Evolutionary conservation across 2,797 vertebrate species (phyloP).

Genomic region (Tiaroga cobitis): DNA sequence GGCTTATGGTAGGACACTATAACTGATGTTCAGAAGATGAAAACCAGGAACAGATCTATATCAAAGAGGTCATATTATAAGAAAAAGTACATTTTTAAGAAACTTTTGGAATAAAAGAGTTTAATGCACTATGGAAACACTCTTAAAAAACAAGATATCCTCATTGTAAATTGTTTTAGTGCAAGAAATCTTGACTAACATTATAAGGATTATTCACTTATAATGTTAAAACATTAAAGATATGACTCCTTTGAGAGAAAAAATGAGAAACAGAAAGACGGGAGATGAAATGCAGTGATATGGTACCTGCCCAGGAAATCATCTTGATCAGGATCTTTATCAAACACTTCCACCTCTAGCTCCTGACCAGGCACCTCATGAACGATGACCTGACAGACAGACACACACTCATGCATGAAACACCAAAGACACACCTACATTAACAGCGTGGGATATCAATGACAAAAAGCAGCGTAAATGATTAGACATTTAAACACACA

Average conservation of each 20-base stretch:
- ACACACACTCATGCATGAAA: conserved; percentile 60
- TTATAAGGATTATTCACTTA: background rate
- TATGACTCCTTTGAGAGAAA: background rate
- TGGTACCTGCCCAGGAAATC: conserved; percentile 94
- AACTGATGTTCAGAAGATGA: background rate
- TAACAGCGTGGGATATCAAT: background rate
- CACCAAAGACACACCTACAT: conserved; percentile 10
- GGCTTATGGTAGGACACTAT: background rate
- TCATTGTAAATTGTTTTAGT: background rate
- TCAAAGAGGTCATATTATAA: background rate
- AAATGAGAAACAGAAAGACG: background rate
- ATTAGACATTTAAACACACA: background rate
- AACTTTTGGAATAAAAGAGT: background rate
- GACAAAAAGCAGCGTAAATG: background rate
- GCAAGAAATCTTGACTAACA: background rate
- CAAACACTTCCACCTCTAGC: conserved; percentile 92
- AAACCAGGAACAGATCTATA: background rate
- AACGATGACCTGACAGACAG: conserved; percentile 86
- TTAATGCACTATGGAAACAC: background rate
- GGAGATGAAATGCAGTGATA: conserved; percentile 19
- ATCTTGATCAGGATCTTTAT: conserved; percentile 95
- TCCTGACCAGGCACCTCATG: conserved; percentile 95
- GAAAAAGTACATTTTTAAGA: background rate
- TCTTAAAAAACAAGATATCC: background rate
- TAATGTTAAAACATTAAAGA: background rate